phyloP scores from a whole-genome alignment of 2,113 vertebrate species.

The Pteruthius melanotis region DNA sequence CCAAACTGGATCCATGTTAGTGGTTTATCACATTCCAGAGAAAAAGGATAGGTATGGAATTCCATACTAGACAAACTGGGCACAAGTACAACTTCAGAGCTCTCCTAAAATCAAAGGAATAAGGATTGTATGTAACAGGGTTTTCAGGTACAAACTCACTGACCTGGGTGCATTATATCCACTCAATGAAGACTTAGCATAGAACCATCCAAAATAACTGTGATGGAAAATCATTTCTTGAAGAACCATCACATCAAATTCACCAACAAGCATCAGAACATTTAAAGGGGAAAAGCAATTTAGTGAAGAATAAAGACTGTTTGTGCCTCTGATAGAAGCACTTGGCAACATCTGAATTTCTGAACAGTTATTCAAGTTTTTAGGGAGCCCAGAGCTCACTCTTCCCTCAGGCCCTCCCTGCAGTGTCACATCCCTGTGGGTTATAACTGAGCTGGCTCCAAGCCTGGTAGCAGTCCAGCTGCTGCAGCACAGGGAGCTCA shows the following conservation, averaged over 20 bases:
- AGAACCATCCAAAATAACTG: neutral
- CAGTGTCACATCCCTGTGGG: neutral
- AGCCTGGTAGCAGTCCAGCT: slow-evolving; percentile 36
- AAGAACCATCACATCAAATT: neutral
- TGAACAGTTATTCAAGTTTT: slow-evolving; percentile 61
- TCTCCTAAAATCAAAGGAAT: neutral
- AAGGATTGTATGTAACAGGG: neutral
- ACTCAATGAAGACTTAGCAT: neutral
- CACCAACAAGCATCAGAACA: neutral
- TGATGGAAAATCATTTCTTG: neutral
- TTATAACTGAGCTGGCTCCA: slow-evolving; percentile 5
- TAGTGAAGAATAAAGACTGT: neutral
- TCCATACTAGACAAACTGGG: neutral
- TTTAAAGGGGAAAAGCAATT: neutral
- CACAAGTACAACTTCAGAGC: neutral
- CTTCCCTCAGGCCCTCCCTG: neutral
- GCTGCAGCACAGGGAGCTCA: slow-evolving; percentile 35
- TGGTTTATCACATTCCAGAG: neutral
- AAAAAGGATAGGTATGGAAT: neutral
- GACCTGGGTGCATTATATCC: neutral
- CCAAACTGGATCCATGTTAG: neutral
- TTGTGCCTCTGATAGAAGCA: neutral
- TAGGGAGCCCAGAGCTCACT: neutral
- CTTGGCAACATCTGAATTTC: slow-evolving; percentile 10
- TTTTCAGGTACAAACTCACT: neutral